These are phyloP conservation scores for Myiotriccus ornatus DNA, from an alignment of 2,797 vertebrate genomes.

Conservation along the genomic window DNA sequence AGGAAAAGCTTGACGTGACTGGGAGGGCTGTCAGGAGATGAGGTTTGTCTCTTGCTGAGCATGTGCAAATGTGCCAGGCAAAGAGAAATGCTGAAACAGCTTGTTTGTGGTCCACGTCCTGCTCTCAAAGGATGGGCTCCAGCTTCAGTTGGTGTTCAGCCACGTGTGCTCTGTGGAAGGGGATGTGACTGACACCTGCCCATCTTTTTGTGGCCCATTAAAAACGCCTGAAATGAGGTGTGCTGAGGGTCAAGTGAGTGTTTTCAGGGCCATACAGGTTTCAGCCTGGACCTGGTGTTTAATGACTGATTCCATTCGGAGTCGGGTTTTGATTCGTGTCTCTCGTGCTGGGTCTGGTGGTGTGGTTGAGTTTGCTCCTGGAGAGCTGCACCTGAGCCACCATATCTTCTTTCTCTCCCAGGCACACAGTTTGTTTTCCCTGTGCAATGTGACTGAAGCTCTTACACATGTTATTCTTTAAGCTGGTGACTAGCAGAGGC, in stretches of 20 bases:
- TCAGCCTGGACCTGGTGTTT: neutral
- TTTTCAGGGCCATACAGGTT: neutral
- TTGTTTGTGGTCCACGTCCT: neutral
- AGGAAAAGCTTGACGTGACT: neutral
- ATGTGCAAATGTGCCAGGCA: neutral
- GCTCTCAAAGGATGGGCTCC: neutral
- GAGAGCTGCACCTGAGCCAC: neutral
- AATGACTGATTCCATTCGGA: neutral
- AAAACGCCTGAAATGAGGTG: neutral
- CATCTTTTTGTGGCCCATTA: neutral
- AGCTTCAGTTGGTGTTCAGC: neutral
- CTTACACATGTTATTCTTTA: neutral
- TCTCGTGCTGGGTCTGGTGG: neutral
- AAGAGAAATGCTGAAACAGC: neutral
- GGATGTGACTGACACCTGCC: fast-evolving
- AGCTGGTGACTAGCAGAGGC: neutral
- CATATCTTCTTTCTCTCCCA: neutral
- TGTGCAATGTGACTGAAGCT: neutral
- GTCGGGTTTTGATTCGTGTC: fast-evolving
- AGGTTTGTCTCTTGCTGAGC: neutral
- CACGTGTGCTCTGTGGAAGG: fast-evolving
- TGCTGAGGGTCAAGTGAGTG: neutral
- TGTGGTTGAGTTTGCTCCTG: neutral
- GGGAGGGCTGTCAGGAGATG: neutral
- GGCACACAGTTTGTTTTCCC: neutral